These are phyloP conservation scores for Sturnus vulgaris DNA, from an alignment of 2,113 vertebrate genomes.

Conservation along the genomic window DNA sequence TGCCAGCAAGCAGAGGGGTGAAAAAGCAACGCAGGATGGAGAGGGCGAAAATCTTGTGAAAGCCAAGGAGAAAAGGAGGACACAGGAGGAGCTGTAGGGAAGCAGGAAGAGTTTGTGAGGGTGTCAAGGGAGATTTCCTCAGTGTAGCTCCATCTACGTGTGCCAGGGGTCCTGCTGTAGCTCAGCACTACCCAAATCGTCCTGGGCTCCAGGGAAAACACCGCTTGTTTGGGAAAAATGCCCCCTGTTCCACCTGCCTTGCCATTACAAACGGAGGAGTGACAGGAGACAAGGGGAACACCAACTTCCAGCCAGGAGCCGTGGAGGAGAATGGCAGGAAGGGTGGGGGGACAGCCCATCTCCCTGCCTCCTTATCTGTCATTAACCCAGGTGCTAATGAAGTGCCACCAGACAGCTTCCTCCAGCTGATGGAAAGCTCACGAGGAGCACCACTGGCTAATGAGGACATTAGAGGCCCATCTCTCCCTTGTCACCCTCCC, in stretches of 20 bases:
- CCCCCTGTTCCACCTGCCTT: conserved; percentile 22
- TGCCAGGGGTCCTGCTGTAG: neutral
- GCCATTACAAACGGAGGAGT: neutral
- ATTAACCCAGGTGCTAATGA: conserved; percentile 71
- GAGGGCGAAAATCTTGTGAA: neutral
- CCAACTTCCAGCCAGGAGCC: neutral
- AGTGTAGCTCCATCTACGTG: fast-evolving
- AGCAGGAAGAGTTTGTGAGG: neutral
- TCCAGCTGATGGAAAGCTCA: conserved; percentile 29
- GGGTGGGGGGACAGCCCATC: neutral
- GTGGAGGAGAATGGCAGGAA: neutral
- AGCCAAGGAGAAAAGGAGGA: neutral
- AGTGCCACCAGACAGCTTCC: conserved; percentile 55
- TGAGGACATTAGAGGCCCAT: conserved; percentile 66
- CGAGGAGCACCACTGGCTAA: conserved; percentile 49
- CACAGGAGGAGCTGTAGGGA: neutral
- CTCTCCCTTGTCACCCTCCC: conserved; percentile 35
- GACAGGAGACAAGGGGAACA: neutral
- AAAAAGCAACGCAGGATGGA: neutral
- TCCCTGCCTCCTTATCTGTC: conserved; percentile 38
- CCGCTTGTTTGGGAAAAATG: neutral
- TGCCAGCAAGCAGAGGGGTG: neutral
- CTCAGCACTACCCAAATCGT: neutral
- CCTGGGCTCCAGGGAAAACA: neutral
- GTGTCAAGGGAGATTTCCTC: neutral